Conservation (phyloP, 2,797 vertebrate species). For the Microctenopoma stevenorrisi region DNA sequence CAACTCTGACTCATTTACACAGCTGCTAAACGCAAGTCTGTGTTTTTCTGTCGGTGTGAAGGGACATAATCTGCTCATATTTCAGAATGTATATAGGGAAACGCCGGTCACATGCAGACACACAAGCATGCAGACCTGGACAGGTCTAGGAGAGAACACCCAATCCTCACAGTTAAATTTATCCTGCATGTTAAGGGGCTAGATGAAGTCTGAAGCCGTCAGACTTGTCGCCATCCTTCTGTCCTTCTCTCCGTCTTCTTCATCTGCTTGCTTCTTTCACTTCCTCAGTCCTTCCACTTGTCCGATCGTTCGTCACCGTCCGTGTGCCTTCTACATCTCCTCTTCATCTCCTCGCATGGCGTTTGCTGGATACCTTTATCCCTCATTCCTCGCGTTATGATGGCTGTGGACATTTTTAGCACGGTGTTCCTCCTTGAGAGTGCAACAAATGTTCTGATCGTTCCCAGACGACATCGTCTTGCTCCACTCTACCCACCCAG, state of each 20-base stretch:
- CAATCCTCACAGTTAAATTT: constrained; percentile 72
- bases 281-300: constrained; percentile 39
- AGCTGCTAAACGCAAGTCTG: neutral
- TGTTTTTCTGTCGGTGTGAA: neutral
- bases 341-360: constrained; percentile 38
- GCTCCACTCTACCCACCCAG: neutral
- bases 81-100: neutral
- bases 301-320: constrained; percentile 52
- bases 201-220: constrained; percentile 55
- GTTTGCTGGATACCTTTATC: constrained; percentile 48
- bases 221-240: constrained; percentile 62
- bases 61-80: constrained; percentile 9
- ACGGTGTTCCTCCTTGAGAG: neutral
- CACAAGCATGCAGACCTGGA: constrained; percentile 28
- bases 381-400: constrained; percentile 19
- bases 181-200: constrained; percentile 44
- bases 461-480: neutral
- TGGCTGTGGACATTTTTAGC: constrained; percentile 35
- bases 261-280: constrained; percentile 10
- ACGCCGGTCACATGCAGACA: constrained; percentile 12
- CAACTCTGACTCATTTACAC: neutral
- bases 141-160: constrained; percentile 35
- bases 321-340: constrained; percentile 38
- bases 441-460: constrained; percentile 1
- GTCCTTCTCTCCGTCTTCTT: constrained; percentile 35